A percentile compares a stretch with the other conserved stretches of the same genome.
These are phyloP conservation scores for Lucifuga dentata DNA, from an alignment of 2,113 vertebrate species.

Conservation along the genomic window DNA sequence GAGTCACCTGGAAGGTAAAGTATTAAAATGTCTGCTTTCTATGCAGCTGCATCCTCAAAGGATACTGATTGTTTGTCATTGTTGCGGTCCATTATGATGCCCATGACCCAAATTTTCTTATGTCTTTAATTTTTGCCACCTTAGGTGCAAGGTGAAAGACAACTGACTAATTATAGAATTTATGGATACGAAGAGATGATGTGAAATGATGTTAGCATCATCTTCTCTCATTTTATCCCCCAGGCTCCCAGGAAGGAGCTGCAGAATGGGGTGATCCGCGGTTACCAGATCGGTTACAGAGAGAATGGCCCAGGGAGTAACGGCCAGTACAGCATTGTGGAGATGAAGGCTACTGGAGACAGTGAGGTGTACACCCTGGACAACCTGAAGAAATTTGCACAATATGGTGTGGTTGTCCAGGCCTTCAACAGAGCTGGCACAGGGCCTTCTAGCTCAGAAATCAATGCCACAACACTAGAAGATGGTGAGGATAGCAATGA, in stretches of 20 bases:
- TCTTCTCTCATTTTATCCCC: not conserved
- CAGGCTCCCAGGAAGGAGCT: conserved; percentile 97
- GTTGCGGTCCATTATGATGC: no score
- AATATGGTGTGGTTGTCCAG: conserved; percentile 97
- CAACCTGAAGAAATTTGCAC: conserved; percentile 98
- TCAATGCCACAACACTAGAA: conserved; percentile 96
- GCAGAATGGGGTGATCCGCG: conserved; percentile 96
- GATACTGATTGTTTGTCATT: no score
- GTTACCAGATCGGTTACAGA: conserved; percentile 98
- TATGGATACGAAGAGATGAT: no score
- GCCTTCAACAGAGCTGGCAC: conserved; percentile 97
- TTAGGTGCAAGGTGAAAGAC: no score
- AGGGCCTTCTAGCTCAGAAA: conserved; percentile 95
- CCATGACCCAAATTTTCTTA: no score
- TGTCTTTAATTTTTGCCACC: no score
- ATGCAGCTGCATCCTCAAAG: not conserved
- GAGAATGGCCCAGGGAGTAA: conserved; percentile 97
- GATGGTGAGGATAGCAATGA: conserved; percentile 82
- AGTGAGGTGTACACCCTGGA: conserved; percentile 97
- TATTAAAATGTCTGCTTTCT: not conserved
- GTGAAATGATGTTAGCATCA: not conserved
- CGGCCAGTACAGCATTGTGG: conserved; percentile 98
- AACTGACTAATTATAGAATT: no score
- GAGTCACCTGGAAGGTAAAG: conserved; percentile 97
- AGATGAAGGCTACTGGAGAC: conserved; percentile 98